phyloP scores from a whole-genome alignment of 2,113 vertebrate genomes.

The Monopterus albus region DNA sequence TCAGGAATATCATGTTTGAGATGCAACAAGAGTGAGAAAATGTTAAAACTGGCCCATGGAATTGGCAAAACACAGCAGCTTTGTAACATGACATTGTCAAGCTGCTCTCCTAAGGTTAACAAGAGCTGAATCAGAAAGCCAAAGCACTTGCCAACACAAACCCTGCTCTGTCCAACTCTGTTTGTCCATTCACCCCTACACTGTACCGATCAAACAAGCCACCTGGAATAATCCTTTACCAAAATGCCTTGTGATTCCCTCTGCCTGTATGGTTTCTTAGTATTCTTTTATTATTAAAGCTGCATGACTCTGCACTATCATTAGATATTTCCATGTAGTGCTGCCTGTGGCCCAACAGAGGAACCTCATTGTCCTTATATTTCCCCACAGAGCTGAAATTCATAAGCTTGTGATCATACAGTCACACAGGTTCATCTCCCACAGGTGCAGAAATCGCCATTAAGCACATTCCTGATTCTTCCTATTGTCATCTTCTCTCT shows the following conservation, averaged over 20 bases:
- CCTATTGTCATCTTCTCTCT: constrained; percentile 35
- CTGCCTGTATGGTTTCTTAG: constrained; percentile 7
- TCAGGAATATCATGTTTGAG: too few species aligned
- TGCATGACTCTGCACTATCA: constrained; percentile 34
- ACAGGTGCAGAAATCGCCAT: constrained; percentile 36
- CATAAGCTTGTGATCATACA: constrained; percentile 53
- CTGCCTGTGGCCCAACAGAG: constrained; percentile 49
- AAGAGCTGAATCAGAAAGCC: background rate
- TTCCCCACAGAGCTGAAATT: constrained; percentile 63
- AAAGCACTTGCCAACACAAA: constrained; percentile 17
- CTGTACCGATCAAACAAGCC: background rate
- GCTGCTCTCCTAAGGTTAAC: background rate
- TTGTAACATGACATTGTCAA: constrained; percentile 6
- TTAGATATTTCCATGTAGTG: constrained; percentile 36
- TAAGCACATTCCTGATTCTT: constrained; percentile 53
- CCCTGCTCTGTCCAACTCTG: background rate
- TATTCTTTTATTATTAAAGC: constrained; percentile 35
- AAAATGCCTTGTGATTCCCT: constrained; percentile 12
- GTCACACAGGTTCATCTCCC: constrained; percentile 25
- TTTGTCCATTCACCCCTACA: constrained; percentile 10
- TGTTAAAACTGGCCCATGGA: too few species aligned
- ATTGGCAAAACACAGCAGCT: too few species aligned
- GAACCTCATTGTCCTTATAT: constrained; percentile 59
- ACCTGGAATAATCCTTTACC: background rate
- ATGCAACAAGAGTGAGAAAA: too few species aligned